These are phyloP conservation scores for Meghimatium bilineatum DNA, from an alignment of 2,888 invertebrate genomes.

Conservation along the genomic window DNA sequence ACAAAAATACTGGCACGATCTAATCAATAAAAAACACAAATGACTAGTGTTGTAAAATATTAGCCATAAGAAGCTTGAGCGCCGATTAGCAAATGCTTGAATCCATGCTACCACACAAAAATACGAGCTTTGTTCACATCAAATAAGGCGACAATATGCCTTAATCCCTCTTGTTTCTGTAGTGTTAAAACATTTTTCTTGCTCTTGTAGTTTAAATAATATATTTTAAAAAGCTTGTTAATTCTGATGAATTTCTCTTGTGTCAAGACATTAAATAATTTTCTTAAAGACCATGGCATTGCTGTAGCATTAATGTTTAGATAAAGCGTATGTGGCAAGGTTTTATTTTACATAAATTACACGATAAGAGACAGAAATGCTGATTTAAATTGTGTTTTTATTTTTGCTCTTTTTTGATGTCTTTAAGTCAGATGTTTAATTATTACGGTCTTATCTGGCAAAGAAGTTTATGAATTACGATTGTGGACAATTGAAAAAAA, in stretches of 20 bases:
- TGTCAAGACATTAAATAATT: background rate
- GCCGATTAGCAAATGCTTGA: constrained; percentile 5
- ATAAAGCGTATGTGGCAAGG: background rate
- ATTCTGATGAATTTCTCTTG: background rate
- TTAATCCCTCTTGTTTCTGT: constrained; percentile 16
- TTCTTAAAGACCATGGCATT: background rate
- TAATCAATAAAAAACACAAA: constrained; percentile 4
- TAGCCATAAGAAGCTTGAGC: constrained; percentile 1
- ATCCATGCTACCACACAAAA: background rate
- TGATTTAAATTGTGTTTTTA: background rate
- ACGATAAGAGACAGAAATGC: background rate
- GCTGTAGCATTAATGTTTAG: background rate
- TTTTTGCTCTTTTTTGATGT: background rate
- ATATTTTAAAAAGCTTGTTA: background rate
- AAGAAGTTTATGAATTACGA: too few species aligned
- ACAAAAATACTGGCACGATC: background rate
- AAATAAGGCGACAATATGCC: background rate
- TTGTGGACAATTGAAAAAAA: too few species aligned
- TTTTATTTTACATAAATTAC: background rate
- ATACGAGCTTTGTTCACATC: constrained; percentile 7
- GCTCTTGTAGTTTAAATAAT: background rate
- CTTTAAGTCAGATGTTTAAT: too few species aligned
- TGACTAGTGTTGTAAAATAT: background rate
- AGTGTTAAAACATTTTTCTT: background rate
- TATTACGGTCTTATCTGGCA: too few species aligned